phyloP scores from a whole-genome alignment of 2,113 vertebrate genomes.

The Prietella phreatophila region DNA sequence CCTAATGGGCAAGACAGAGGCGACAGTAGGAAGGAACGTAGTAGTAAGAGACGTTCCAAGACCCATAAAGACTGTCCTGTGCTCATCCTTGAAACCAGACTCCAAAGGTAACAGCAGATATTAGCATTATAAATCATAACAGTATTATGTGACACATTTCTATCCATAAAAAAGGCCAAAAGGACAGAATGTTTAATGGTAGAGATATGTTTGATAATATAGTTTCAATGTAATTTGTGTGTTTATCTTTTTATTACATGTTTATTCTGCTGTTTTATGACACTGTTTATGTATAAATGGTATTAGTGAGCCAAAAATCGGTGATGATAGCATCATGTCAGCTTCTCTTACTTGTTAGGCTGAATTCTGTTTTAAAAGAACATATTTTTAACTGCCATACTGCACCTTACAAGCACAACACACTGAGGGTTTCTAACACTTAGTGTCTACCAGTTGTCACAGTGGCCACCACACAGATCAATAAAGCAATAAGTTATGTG shows the following conservation, averaged over 20 bases:
- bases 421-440: slow-evolving; percentile 18
- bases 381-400: neutral
- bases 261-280: neutral
- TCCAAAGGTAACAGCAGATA: neutral
- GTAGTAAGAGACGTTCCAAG: neutral
- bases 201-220: neutral
- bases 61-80: neutral
- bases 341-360: neutral
- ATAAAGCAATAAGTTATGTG: slow-evolving; percentile 58
- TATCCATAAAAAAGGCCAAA: neutral
- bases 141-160: neutral
- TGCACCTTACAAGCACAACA: neutral
- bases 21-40: neutral
- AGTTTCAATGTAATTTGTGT: neutral
- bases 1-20: neutral
- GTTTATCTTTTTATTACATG: neutral
- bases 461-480: slow-evolving; percentile 62
- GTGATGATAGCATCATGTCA: neutral
- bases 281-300: neutral
- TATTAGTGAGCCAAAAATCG: neutral
- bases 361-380: neutral
- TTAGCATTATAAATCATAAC: neutral
- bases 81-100: neutral
- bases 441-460: slow-evolving; percentile 8
- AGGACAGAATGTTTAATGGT: neutral